These are phyloP conservation scores for Thyatira batis DNA, from an alignment of 2,888 invertebrate species.

Conservation along the genomic window DNA sequence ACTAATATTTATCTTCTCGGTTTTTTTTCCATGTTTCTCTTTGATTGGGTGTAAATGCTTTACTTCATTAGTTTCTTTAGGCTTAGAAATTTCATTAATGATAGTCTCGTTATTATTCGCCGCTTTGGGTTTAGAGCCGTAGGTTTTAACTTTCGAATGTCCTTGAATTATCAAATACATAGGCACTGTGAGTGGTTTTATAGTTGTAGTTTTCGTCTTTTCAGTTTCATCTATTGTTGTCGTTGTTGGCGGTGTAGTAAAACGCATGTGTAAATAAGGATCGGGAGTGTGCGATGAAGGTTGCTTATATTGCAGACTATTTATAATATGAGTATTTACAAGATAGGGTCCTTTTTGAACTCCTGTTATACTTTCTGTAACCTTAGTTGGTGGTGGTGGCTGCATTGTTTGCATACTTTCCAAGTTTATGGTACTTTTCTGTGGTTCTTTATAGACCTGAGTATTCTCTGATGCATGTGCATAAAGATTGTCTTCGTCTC, in stretches of 20 bases:
- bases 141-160: slow-evolving; percentile 93
- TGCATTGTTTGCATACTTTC: slow-evolving; percentile 84
- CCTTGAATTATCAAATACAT: slow-evolving; percentile 92
- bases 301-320: slow-evolving; percentile 41
- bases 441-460: slow-evolving; percentile 63
- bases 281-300: slow-evolving; percentile 56
- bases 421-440: slow-evolving; percentile 54
- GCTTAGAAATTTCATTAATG: slow-evolving; percentile 79
- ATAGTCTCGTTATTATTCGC: slow-evolving; percentile 59
- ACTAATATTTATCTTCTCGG: slow-evolving; percentile 42
- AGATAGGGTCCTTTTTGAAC: slow-evolving; percentile 44
- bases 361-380: slow-evolving; percentile 41
- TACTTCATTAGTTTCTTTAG: slow-evolving; percentile 77
- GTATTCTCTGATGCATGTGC: slow-evolving; percentile 71
- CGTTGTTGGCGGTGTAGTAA: slow-evolving; percentile 74
- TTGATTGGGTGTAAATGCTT: slow-evolving; percentile 81
- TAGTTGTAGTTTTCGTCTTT: slow-evolving; percentile 49
- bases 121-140: slow-evolving; percentile 83
- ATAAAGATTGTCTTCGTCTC: slow-evolving; percentile 70
- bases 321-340: slow-evolving; percentile 46
- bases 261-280: slow-evolving; percentile 72
- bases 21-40: slow-evolving; percentile 58
- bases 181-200: slow-evolving; percentile 82
- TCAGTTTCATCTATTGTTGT: slow-evolving; percentile 75
- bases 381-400: slow-evolving; percentile 71